phyloP scores from a whole-genome alignment of 2,113 vertebrate genomes.

The Pachypanchax playfairii region DNA sequence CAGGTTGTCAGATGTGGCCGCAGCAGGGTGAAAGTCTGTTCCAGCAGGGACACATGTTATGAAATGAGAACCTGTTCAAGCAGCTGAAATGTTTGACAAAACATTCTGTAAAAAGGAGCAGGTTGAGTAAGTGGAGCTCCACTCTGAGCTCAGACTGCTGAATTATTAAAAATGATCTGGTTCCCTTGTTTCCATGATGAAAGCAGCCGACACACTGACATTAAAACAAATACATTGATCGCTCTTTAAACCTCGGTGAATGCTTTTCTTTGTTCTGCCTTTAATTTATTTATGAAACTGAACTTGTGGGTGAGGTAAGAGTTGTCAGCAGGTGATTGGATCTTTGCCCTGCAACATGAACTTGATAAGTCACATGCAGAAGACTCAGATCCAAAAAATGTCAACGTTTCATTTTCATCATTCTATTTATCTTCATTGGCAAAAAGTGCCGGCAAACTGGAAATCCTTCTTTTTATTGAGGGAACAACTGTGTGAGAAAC shows the following conservation, averaged over 20 bases:
- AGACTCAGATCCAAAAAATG: slow-evolving; percentile 15
- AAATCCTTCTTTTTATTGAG: slow-evolving; percentile 60
- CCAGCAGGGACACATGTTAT: slow-evolving; percentile 29
- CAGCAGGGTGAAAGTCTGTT: slow-evolving; percentile 65
- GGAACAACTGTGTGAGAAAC: background rate
- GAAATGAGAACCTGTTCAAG: slow-evolving; percentile 13
- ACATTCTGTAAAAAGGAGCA: slow-evolving; percentile 56
- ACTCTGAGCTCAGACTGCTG: slow-evolving; percentile 69
- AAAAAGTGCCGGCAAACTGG: slow-evolving; percentile 53
- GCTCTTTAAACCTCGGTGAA: background rate
- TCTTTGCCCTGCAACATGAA: slow-evolving; percentile 13
- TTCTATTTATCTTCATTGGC: slow-evolving; percentile 42
- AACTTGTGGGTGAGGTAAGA: slow-evolving; percentile 1
- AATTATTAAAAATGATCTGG: slow-evolving; percentile 79
- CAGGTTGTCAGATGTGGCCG: slow-evolving; percentile 59
- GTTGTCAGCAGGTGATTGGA: slow-evolving; percentile 11
- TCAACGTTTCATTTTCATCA: slow-evolving; percentile 36
- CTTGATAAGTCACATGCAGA: slow-evolving; percentile 15
- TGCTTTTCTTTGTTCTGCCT: background rate
- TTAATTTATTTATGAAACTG: slow-evolving; percentile 20
- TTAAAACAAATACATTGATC: slow-evolving; percentile 22
- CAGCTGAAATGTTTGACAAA: slow-evolving; percentile 54
- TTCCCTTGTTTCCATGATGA: slow-evolving; percentile 58
- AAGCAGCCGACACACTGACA: slow-evolving; percentile 13
- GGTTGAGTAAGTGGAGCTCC: slow-evolving; percentile 63